These are phyloP conservation scores for Falco punctatus DNA, from an alignment of 2,113 vertebrate species.

Conservation along the genomic window DNA sequence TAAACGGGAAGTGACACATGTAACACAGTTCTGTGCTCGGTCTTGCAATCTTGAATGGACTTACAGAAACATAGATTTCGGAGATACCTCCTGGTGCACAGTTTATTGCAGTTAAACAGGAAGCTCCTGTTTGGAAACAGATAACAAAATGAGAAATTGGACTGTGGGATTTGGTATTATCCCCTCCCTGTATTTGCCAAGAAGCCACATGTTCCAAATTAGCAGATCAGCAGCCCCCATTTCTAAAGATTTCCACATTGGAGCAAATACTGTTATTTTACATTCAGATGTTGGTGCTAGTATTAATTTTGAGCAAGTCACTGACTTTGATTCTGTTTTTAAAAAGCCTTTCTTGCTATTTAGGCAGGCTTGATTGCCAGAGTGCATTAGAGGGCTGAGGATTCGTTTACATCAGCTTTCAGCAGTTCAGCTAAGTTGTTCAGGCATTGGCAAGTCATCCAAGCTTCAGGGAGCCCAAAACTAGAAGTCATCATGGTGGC, in stretches of 20 bases:
- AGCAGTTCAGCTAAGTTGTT: neutral
- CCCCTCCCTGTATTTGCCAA: neutral
- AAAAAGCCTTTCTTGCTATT: neutral
- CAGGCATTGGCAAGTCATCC: neutral
- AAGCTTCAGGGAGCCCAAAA: neutral
- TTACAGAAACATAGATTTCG: neutral
- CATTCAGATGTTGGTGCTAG: neutral
- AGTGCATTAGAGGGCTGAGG: neutral
- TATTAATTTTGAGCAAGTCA: neutral
- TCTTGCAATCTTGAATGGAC: neutral
- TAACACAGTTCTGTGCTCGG: neutral
- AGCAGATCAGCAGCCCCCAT: neutral
- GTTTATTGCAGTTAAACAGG: neutral
- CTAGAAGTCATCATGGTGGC: neutral
- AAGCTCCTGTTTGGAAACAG: neutral
- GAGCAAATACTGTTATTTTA: neutral
- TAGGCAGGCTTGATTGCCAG: neutral
- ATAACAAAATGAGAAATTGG: neutral
- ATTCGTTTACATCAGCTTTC: neutral
- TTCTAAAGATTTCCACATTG: neutral
- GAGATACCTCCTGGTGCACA: neutral
- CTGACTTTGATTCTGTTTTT: neutral
- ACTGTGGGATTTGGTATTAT: neutral
- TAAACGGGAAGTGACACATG: neutral
- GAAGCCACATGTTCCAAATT: neutral